Conservation (phyloP, 2,888 invertebrate species). For the Drosophila nr. medialis region DNA sequence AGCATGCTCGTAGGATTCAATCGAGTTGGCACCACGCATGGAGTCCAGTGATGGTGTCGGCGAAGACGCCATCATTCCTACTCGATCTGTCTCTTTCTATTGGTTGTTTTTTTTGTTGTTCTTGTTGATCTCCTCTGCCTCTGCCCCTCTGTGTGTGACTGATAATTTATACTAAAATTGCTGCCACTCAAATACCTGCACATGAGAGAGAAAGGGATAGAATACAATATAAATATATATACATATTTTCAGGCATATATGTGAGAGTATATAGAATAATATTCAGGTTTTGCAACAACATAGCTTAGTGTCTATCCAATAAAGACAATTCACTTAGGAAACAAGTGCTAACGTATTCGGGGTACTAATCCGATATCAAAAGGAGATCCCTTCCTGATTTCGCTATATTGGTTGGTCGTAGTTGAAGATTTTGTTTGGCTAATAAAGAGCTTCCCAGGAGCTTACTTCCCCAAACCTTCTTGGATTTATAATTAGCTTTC, state of each 20-base stretch:
- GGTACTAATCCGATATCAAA: neutral
- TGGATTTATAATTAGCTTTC: neutral
- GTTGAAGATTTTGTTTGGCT: too few relatives aligned
- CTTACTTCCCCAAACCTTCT: neutral
- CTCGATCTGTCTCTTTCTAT: conserved; percentile 13
- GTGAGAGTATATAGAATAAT: neutral
- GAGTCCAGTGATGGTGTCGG: conserved; percentile 96
- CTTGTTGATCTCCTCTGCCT: neutral
- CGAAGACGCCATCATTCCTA: conserved; percentile 92
- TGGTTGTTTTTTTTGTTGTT: conserved; percentile 4
- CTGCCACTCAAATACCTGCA: conserved; percentile 11
- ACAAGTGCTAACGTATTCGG: neutral
- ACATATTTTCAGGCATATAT: neutral
- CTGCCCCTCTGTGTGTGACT: conserved; percentile 1
- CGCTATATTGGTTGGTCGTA: too few relatives aligned
- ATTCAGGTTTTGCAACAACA: neutral
- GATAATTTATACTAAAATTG: neutral
- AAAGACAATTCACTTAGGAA: neutral
- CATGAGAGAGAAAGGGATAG: neutral
- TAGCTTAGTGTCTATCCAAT: neutral
- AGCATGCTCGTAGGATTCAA: conserved; percentile 94
- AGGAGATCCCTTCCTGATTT: too few relatives aligned
- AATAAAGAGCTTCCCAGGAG: neutral
- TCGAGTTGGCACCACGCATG: conserved; percentile 93
- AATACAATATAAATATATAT: neutral